These are phyloP conservation scores for Aplysia californica DNA, from an alignment of 1,140 invertebrate species.

Conservation along the genomic window DNA sequence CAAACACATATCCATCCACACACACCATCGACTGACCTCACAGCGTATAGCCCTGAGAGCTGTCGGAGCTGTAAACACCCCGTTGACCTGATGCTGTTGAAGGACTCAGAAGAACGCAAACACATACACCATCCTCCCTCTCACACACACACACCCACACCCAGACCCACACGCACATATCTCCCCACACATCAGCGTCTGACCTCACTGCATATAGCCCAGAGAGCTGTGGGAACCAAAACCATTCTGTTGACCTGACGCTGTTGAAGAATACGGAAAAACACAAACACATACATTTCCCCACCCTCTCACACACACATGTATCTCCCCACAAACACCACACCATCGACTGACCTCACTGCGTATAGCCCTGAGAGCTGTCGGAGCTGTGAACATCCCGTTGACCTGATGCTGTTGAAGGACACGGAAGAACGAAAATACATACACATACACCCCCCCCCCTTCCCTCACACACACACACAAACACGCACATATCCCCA, in stretches of 20 bases:
- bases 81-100: conserved; percentile 85
- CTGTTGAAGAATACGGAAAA: conserved; percentile 89
- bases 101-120: conserved; percentile 94
- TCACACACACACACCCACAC: no score
- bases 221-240: conserved; percentile 89
- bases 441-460: no score
- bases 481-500: no score
- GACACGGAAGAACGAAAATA: conserved; percentile 92
- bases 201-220: conserved; percentile 78
- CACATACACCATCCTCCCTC: no score
- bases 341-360: no score
- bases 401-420: conserved; percentile 88
- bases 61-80: conserved; percentile 90
- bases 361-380: conserved; percentile 86
- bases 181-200: no score
- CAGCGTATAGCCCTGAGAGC: conserved; percentile 84
- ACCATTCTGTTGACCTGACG: conserved; percentile 87
- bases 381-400: conserved; percentile 89
- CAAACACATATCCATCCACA: no score
- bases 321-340: no score
- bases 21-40: conserved; percentile 59
- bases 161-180: no score
- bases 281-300: no score
- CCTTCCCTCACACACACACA: no score
- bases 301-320: no score